Evolutionary conservation across 1,140 invertebrate species (phyloP), one percentile per base, ranked within the genome.

Genomic region (Ephestia elutella): DNA sequence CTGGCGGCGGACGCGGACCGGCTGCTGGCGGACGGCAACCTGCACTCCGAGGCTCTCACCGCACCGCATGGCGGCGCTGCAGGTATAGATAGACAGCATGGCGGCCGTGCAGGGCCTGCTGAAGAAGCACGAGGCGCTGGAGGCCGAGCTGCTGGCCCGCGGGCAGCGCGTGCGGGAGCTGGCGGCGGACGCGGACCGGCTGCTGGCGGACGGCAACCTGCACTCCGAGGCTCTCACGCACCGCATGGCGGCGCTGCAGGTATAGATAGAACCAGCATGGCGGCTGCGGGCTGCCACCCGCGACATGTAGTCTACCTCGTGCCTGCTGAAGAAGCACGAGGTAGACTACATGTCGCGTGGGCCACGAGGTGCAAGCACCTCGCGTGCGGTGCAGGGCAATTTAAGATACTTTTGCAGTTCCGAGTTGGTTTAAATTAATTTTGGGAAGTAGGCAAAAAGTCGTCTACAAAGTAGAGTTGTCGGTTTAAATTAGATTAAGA

Each of bases 111-210:
- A 11, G 32, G 9, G 35, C n/a, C 7, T 18, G 48, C 87, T 99
- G 67, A 99, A 28, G 3, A 28, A 28, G 25, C 25, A 28, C 3
- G 3, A 28, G 25, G 25, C 25, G 25, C 3, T 28, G 3, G 25
- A 28, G 3, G 8, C 25, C 25, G 25, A 99, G 83, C 96, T 99
- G 88, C 93, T 96, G 11, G 96, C 97, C 7, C 98, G 99, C 80
- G 93, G 94, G 30, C 97, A 99, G 68, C 92, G 98, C 15, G 98
- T 96, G 82, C 92, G 93, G 5, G 96, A 98, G 60, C 97, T 99
- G 61, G 93, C 93, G 64, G 92, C 93, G 32, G 95, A 96, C 66
- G 97, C 97, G 3, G 92, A 95, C 44, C 90, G 92, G 55, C 82
- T 98, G 48, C 93, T 97, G n/a, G 91, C 92, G 10, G 93, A 94